Conservation (phyloP, 2,113 vertebrate genomes). For the Mesocricetus auratus region DNA sequence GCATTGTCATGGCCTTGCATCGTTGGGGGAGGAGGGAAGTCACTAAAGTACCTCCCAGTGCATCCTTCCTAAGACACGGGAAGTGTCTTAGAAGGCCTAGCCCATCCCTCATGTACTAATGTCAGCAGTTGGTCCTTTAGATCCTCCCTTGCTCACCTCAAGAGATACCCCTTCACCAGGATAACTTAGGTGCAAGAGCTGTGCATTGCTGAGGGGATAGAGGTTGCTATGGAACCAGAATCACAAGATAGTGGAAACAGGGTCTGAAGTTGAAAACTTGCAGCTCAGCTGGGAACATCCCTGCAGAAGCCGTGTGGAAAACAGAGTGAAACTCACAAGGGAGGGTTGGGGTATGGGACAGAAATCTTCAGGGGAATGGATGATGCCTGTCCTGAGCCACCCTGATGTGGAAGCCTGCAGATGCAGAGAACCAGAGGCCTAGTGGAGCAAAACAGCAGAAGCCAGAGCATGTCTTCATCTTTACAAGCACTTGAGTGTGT, state of each 20-base stretch:
- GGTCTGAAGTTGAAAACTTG: background rate
- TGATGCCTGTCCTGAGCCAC: no score
- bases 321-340: background rate
- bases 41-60: background rate
- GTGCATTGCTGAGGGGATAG: background rate
- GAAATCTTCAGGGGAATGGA: background rate
- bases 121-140: background rate
- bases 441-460: background rate
- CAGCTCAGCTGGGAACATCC: constrained; percentile 20
- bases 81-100: no score
- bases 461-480: background rate
- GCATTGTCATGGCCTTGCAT: background rate
- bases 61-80: background rate
- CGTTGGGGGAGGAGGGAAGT: background rate
- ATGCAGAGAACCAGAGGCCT: background rate
- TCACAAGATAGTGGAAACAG: background rate
- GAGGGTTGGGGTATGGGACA: background rate
- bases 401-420: background rate
- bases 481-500: background rate
- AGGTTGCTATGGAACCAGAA: background rate
- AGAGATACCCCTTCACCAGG: background rate
- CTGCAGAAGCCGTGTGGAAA: constrained; percentile 28
- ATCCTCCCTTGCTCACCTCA: background rate
- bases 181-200: background rate
- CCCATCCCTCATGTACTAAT: no score